Conservation (phyloP, 2,113 vertebrate species). For the Rhineura floridana region DNA sequence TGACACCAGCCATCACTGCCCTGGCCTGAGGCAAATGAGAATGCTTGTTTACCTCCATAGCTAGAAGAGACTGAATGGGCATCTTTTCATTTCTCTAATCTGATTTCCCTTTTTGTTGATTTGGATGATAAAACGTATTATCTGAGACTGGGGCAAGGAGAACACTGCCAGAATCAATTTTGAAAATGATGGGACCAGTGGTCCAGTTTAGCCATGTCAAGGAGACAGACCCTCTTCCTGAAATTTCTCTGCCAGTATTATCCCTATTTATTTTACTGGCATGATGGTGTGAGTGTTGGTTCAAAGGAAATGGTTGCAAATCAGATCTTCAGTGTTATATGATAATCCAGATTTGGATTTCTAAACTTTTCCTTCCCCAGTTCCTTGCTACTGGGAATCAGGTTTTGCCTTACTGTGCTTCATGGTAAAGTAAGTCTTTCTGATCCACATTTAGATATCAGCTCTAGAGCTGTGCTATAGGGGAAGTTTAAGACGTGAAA, state of each 20-base stretch:
- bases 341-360: background rate
- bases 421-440: background rate
- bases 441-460: background rate
- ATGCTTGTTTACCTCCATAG: background rate
- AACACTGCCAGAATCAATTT: background rate
- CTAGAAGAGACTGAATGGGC: background rate
- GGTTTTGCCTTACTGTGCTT: background rate
- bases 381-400: background rate
- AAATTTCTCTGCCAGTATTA: background rate
- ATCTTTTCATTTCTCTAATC: background rate
- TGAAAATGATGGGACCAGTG: slow-evolving; percentile 25
- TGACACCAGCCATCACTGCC: too few species aligned
- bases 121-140: background rate
- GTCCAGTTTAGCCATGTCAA: background rate
- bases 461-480: background rate
- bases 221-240: background rate
- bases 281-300: background rate
- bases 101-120: background rate
- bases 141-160: background rate
- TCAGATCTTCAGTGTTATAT: background rate
- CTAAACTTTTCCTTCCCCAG: background rate
- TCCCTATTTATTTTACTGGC: background rate
- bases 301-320: background rate
- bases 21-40: background rate
- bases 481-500: background rate